Conservation (phyloP, 2,888 invertebrate species). For the Nemoura dubitans region DNA sequence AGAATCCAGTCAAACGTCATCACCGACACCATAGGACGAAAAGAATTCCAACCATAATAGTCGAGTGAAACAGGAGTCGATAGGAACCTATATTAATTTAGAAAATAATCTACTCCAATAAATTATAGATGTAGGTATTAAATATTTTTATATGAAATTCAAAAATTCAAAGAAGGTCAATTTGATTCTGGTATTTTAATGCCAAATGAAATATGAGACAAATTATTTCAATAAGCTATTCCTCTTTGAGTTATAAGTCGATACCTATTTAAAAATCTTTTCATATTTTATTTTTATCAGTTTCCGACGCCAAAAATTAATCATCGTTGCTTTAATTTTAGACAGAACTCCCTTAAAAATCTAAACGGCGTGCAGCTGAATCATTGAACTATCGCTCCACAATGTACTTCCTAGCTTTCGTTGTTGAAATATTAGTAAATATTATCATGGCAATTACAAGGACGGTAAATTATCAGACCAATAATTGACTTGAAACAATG, state of each 20-base stretch:
- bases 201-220: not conserved
- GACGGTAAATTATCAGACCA: too few species aligned
- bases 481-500: too few species aligned
- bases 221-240: not conserved
- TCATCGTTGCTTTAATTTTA: not conserved
- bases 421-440: not conserved
- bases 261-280: not conserved
- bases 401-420: not conserved
- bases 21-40: constrained; percentile 45
- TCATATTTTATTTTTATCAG: not conserved
- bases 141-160: not conserved
- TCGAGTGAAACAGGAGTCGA: constrained; percentile 22
- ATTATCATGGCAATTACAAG: not conserved
- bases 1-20: constrained; percentile 38
- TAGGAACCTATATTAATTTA: not conserved
- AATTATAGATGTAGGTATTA: not conserved
- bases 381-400: not conserved
- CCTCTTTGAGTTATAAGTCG: not conserved
- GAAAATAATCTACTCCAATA: not conserved
- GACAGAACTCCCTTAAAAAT: not conserved
- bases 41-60: constrained; percentile 44
- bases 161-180: not conserved
- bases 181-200: constrained; percentile 12
- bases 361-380: not conserved
- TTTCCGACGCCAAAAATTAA: not conserved